A percentile compares a stretch with the other conserved stretches of the same genome.
Evolutionary conservation across 2,888 invertebrate species (phyloP).

Genomic region (Laspeyria flexula): DNA sequence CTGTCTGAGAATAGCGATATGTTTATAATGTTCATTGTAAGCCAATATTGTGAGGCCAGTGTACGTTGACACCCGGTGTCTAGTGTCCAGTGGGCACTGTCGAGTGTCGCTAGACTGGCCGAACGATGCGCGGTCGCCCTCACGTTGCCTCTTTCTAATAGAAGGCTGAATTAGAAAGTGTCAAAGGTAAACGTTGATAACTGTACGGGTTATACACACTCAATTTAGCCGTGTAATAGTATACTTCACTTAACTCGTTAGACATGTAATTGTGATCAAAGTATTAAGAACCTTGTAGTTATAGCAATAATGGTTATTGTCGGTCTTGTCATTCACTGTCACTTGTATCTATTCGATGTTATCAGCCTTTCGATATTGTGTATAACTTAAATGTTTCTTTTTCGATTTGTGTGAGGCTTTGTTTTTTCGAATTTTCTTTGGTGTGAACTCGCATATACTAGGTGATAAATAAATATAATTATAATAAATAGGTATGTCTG

Average conservation of each 20-base stretch:
- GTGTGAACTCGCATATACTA: constrained; percentile 58
- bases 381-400: constrained; percentile 29
- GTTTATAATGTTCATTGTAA: constrained; percentile 56
- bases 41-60: constrained; percentile 30
- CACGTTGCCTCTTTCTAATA: constrained; percentile 79
- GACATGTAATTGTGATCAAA: constrained; percentile 76
- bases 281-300: constrained; percentile 78
- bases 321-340: constrained; percentile 49
- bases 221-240: constrained; percentile 46
- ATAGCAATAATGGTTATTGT: constrained; percentile 72
- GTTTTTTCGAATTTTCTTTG: constrained; percentile 47
- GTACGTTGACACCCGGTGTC: constrained; percentile 38
- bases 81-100: constrained; percentile 8
- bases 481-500: constrained; percentile 46
- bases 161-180: constrained; percentile 85
- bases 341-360: constrained; percentile 36
- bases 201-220: constrained; percentile 49
- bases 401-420: constrained; percentile 44
- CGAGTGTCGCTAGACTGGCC: constrained; percentile 16
- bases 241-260: constrained; percentile 51
- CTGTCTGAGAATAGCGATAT: constrained; percentile 63
- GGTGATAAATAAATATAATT: constrained; percentile 58
- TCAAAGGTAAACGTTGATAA: constrained; percentile 48
- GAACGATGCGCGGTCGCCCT: constrained; percentile 66
- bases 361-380: constrained; percentile 45